Base-by-base conservation (phyloP, 2,113 vertebrate species). In the Gallinago jamesoni region DNA sequence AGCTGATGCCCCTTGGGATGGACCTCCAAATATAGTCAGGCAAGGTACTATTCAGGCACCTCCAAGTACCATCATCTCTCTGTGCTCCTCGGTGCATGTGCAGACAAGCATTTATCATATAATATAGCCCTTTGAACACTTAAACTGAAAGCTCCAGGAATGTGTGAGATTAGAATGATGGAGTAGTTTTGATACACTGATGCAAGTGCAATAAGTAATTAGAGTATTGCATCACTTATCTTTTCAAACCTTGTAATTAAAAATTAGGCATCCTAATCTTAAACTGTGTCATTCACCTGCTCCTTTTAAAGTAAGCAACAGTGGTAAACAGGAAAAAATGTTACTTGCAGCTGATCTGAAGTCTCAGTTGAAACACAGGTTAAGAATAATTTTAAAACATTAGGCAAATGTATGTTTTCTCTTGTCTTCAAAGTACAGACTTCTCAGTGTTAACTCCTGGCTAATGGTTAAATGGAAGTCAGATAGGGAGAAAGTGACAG, bases 61-160 rank as follows among this genome's bases (percentile, higher is more conserved):
- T 47, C 45, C 59, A 73, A 17, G 3, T 8, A 19, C 25, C 15
- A 4, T 10, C 12, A 8, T 22, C 21, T 62, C 47, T 56, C 72
- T 37, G 14, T 1, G 1, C 39, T 48, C 17, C 37, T 68, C n/a
- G 5, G 24, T 23, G 9, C 2, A 10, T 18, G 13, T 3, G 6
- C 43, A 91, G 81, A 37, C 22, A 64, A 72, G 50, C 31, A 6
- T 33, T 57, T 50, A 78, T 27, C 3, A 1, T 19, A 23, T 7
- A 20, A 59, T 4, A 25, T 43, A 70, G 19, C 22, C 8, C 10
- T 37, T 39, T 31, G 31, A 69, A 48, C 10, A 41, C 47, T 55
- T 60, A 15, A 20, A 31, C 23, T 63, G 48, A 69, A 67, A 89
- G 73, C 41, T 68, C n/a, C 16, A 47, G 18, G 17, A 85, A 56